A percentile compares a stretch with the other conserved stretches of the same genome.
These are phyloP conservation scores for Thryonomys swinderianus DNA, from an alignment of 2,113 vertebrate species.

Conservation along the genomic window DNA sequence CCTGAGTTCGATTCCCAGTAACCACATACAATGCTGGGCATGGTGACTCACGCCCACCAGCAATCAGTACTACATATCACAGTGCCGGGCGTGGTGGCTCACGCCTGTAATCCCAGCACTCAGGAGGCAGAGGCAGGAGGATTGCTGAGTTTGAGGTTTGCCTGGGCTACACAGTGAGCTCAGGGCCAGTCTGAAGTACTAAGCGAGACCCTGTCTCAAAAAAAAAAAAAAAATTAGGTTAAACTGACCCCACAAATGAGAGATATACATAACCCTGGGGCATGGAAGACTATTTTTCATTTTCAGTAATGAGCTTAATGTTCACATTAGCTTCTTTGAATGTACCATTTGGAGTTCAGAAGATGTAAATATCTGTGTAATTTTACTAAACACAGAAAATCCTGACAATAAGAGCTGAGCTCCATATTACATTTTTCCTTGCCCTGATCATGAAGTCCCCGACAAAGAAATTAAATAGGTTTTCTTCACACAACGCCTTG, in stretches of 20 bases:
- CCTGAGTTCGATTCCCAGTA: no score
- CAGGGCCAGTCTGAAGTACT: no score
- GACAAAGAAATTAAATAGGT: conserved; percentile 39
- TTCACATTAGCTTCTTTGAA: conserved; percentile 34
- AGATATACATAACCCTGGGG: neutral
- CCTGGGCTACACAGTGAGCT: no score
- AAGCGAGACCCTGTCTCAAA: no score
- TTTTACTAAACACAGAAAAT: conserved; percentile 22
- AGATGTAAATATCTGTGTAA: neutral
- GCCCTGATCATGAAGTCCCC: neutral
- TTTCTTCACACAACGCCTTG: conserved; percentile 37
- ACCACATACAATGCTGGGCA: no score
- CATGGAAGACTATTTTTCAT: neutral
- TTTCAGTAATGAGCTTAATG: neutral
- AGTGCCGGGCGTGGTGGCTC: no score
- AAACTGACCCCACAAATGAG: neutral
- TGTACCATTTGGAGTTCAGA: neutral
- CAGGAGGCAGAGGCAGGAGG: no score
- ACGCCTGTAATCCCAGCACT: no score
- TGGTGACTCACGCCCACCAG: no score
- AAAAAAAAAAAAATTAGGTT: no score
- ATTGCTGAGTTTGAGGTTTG: no score
- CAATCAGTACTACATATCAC: no score
- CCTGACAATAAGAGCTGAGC: neutral
- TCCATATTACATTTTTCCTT: neutral